phyloP scores from a whole-genome alignment of 37 sponge, comb jelly and placozoan genomes.

The Halichondria panicea region DNA sequence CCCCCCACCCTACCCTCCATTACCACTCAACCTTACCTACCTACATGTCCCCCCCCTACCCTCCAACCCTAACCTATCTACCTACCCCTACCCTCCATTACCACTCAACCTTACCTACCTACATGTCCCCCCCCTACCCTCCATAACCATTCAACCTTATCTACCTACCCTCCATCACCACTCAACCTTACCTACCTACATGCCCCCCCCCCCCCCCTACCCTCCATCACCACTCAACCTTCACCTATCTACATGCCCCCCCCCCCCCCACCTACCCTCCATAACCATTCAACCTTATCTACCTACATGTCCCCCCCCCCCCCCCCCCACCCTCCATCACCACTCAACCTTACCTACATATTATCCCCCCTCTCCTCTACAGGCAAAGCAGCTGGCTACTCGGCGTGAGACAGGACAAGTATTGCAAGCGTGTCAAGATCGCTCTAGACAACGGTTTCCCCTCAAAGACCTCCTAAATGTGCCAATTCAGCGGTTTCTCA shows the following conservation, averaged over 20 bases:
- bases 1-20: too few species aligned
- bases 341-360: neutral
- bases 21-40: too few species aligned
- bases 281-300: too few species aligned
- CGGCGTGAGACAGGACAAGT: slow-evolving; percentile 29
- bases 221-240: too few species aligned
- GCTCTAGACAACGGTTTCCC: slow-evolving; percentile 68
- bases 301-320: neutral
- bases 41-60: neutral
- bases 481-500: slow-evolving; percentile 85
- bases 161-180: neutral
- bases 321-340: neutral
- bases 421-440: slow-evolving; percentile 20
- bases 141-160: too few species aligned
- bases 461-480: slow-evolving; percentile 83
- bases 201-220: neutral
- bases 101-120: neutral
- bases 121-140: neutral
- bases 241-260: too few species aligned
- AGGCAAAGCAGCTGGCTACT: slow-evolving; percentile 57
- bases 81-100: too few species aligned
- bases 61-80: too few species aligned
- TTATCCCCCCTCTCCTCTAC: neutral
- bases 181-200: neutral
- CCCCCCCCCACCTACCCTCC: too few species aligned